Evolutionary conservation across 2,113 vertebrate genomes (phyloP).

Genomic region (Papio anubis): DNA sequence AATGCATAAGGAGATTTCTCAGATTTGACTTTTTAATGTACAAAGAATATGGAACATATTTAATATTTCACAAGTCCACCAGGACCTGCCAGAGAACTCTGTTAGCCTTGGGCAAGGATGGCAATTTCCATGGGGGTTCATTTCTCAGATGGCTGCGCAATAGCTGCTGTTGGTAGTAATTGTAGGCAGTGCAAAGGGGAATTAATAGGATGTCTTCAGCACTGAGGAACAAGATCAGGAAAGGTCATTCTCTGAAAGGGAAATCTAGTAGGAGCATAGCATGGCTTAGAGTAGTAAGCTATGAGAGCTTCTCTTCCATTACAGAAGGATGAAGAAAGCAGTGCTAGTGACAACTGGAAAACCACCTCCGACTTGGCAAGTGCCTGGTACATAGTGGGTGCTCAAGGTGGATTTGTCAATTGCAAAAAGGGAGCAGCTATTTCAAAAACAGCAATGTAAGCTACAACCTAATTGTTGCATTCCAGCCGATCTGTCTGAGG

Average conservation of each 20-base stretch:
- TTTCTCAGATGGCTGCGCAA: constrained; percentile 25
- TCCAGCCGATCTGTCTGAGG: not conserved
- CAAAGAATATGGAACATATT: constrained; percentile 48
- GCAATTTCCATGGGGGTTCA: not conserved
- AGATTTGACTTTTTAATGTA: constrained; percentile 38
- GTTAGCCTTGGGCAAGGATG: constrained; percentile 50
- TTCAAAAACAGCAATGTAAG: not conserved
- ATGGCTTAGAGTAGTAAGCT: not conserved
- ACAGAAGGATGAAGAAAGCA: not conserved
- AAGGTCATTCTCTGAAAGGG: not conserved
- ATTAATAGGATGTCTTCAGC: not conserved
- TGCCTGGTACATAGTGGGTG: accelerated
- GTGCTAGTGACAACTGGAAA: not conserved
- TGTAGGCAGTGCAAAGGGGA: not conserved
- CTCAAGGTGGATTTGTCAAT: not conserved
- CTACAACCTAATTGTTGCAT: accelerated
- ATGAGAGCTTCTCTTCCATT: not conserved
- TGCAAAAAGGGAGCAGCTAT: not conserved
- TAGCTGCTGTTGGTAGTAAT: not conserved
- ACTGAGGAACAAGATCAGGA: not conserved
- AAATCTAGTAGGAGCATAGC: not conserved
- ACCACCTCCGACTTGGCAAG: not conserved
- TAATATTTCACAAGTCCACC: constrained; percentile 61
- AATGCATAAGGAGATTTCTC: not conserved
- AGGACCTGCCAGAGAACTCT: constrained; percentile 46